These are phyloP conservation scores for Andrena flavipes DNA, from an alignment of 2,888 invertebrate species.

Conservation along the genomic window DNA sequence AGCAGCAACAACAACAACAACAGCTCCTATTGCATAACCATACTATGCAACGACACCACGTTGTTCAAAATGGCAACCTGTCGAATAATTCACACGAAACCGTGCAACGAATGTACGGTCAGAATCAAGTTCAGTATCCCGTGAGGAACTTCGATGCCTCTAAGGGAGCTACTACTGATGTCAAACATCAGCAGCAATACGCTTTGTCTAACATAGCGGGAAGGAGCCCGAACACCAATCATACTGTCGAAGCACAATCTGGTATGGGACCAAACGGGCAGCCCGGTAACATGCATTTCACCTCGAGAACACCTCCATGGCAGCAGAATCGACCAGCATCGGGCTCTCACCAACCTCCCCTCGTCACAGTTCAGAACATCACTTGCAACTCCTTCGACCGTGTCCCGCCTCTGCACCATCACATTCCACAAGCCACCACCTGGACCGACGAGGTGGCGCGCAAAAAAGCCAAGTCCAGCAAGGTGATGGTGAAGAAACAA, in stretches of 20 bases:
- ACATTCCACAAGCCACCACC: conserved; percentile 86
- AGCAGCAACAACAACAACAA: conserved; percentile 69
- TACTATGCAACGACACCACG: conserved; percentile 79
- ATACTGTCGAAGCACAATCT: conserved; percentile 76
- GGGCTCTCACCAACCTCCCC: conserved; percentile 67
- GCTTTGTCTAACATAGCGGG: conserved; percentile 77
- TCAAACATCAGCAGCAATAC: conserved; percentile 77
- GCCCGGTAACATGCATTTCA: conserved; percentile 77
- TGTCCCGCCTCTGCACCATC: conserved; percentile 91
- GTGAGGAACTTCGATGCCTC: conserved; percentile 82
- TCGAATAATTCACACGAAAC: conserved; percentile 74
- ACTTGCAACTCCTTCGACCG: conserved; percentile 88
- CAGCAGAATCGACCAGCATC: conserved; percentile 85
- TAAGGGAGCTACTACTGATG: conserved; percentile 77
- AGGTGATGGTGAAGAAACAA: conserved; percentile 85
- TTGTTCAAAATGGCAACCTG: conserved; percentile 76
- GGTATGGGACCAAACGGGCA: conserved; percentile 76
- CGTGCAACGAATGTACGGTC: conserved; percentile 77
- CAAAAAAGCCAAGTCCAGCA: conserved; percentile 86
- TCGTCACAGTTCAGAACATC: conserved; percentile 77
- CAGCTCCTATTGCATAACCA: conserved; percentile 79
- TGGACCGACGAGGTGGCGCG: conserved; percentile 87
- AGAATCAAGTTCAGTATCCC: conserved; percentile 79
- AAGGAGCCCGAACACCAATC: conserved; percentile 77
- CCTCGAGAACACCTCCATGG: conserved; percentile 87